Evolutionary conservation across 2,113 vertebrate genomes (phyloP).

Genomic region (Ploceus nigricollis): DNA sequence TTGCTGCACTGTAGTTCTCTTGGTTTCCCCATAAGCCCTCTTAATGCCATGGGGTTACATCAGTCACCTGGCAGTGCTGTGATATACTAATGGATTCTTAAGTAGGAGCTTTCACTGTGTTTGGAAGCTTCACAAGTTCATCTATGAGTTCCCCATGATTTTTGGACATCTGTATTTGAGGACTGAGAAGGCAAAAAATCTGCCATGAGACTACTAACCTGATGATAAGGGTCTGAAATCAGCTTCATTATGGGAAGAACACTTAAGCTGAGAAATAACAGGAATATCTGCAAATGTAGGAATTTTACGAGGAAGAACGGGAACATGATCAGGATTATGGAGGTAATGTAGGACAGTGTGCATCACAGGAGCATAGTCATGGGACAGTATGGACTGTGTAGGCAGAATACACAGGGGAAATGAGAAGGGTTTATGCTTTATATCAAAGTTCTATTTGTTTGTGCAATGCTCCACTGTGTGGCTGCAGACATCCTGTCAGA

Average conservation of each 20-base stretch:
- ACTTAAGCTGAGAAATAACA: neutral
- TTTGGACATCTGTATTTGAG: neutral
- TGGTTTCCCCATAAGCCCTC: neutral
- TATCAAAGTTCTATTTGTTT: neutral
- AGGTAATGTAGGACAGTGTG: neutral
- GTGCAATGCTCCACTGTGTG: neutral
- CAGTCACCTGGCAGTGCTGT: neutral
- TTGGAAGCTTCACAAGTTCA: neutral
- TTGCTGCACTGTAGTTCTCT: neutral
- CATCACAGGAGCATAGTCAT: neutral
- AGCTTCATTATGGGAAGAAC: neutral
- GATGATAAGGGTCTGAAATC: neutral
- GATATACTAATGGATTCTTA: neutral
- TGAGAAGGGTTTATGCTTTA: neutral
- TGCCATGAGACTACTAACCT: neutral
- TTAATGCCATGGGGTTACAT: neutral
- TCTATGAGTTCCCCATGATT: neutral
- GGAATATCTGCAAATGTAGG: neutral
- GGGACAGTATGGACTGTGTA: neutral
- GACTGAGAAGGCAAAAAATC: neutral
- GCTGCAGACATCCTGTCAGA: neutral
- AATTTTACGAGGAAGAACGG: neutral
- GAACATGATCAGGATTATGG: neutral
- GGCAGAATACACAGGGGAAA: neutral
- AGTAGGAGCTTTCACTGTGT: neutral